Base-by-base conservation (phyloP, 2,797 vertebrate genomes). In the Etheostoma nigrum region DNA sequence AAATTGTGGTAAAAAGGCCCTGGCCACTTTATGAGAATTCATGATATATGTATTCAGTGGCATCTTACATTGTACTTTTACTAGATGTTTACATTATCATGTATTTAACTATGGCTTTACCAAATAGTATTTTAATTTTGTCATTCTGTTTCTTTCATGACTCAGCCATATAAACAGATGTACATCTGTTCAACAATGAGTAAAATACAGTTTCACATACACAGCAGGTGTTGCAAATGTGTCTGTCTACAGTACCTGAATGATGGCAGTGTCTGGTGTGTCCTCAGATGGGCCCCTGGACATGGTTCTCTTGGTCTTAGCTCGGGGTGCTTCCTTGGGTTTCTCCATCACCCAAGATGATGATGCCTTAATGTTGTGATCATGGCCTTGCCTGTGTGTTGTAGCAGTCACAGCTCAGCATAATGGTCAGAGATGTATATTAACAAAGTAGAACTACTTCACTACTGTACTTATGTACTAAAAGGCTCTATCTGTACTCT, bases 231-330 rank as follows among this genome's bases (percentile, higher is more conserved):
- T 33, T 11, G 18, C 4, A 45, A 16, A 49, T n/a, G 30, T 53
- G n/a, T 67, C 19, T 16, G 1, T 42, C 12, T 45, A 12, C 48
- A 67, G 62, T 90, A 96, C 95, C 94, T 94, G 91, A 69, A 88
- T 79, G 75, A 73, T 64, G 5, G 74, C 60, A 33, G 78, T 6
- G 23, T 85, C 81, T 6, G 96, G 92, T 13, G 93, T 94, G 85
- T 98, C 97, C 44, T 96, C 95, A 0, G 97, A 97, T 44, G 94
- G 96, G 67, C 95, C 97, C 59, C 94, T 89, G n/a, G 96, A 96
- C 75, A 96, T 86, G 10, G 89, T 91, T 53, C 94, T 93, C 36
- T 94, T 95, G 49, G 89, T 89, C 72, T 92, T 95, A 94, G 94
- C 2, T 83, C 90, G 47, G 16, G 74, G 18, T 0, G 76, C 83